Evolutionary conservation across 2,888 invertebrate genomes (phyloP).

Genomic region (Entomobrya multifasciata): DNA sequence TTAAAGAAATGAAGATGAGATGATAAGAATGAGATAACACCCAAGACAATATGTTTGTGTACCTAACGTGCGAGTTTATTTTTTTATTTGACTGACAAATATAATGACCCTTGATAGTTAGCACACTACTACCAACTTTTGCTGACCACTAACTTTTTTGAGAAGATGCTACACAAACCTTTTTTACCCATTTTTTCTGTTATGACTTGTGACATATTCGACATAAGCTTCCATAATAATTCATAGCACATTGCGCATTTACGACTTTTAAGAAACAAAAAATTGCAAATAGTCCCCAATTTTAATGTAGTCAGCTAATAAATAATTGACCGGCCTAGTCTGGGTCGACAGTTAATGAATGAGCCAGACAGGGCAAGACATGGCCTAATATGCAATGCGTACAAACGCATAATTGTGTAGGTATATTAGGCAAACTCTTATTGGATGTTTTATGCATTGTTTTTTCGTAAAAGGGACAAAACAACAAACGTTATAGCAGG

Average conservation of each 20-base stretch:
- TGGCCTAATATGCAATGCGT: slow-evolving; percentile 21
- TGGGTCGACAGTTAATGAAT: slow-evolving; percentile 66
- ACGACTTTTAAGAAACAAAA: slow-evolving; percentile 18
- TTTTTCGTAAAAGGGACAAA: slow-evolving; percentile 36
- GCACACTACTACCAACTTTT: slow-evolving; percentile 10
- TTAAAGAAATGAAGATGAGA: slow-evolving; percentile 42
- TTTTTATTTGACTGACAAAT: slow-evolving; percentile 50
- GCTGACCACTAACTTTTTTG: background rate
- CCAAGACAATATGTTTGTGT: slow-evolving; percentile 26
- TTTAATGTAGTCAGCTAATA: slow-evolving; percentile 53
- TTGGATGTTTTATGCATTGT: slow-evolving; percentile 23
- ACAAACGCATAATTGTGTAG: background rate
- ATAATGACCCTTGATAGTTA: slow-evolving; percentile 42
- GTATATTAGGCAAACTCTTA: background rate
- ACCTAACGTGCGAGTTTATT: slow-evolving; percentile 42
- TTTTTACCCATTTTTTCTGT: slow-evolving; percentile 26
- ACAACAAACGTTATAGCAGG: slow-evolving; percentile 46
- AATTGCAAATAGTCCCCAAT: slow-evolving; percentile 35
- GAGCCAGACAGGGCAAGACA: slow-evolving; percentile 18
- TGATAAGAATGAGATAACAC: slow-evolving; percentile 60
- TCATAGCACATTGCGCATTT: slow-evolving; percentile 39
- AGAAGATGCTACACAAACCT: background rate
- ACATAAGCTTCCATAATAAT: slow-evolving; percentile 52
- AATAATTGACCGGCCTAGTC: slow-evolving; percentile 69
- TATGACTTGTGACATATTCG: slow-evolving; percentile 69